Conservation (phyloP, 92 coral and sea anemone genomes). For the Galaxea fascicularis region DNA sequence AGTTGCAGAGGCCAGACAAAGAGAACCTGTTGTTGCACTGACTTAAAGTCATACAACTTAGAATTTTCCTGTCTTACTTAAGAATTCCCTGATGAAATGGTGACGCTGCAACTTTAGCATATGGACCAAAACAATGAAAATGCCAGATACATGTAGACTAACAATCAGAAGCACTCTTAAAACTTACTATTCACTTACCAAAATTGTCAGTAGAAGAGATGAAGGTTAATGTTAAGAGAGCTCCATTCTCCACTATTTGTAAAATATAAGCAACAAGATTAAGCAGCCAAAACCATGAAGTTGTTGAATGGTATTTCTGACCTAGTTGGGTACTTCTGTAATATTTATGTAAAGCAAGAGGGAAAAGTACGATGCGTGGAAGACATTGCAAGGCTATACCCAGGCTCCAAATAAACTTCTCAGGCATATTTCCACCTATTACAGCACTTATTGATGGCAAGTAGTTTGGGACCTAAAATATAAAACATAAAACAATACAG, state of each 20-base stretch:
- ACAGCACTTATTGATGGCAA: constrained; percentile 98
- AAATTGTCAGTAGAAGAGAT: constrained; percentile 89
- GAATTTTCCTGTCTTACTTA: too few relatives aligned
- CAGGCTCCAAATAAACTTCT: constrained; percentile 93
- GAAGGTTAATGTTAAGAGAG: constrained; percentile 82
- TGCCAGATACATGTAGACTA: too few relatives aligned
- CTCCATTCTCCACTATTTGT: constrained; percentile 81
- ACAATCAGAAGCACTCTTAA: too few relatives aligned
- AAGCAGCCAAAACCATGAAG: constrained; percentile 65
- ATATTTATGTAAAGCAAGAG: constrained; percentile 59
- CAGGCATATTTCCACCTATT: constrained; percentile 91
- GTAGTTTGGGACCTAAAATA: constrained; percentile 85
- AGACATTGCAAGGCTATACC: constrained; percentile 90
- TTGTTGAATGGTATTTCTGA: constrained; percentile 12
- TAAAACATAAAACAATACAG: neutral
- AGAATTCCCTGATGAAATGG: too few relatives aligned
- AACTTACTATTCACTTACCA: constrained; percentile 65
- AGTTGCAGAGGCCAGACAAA: too few relatives aligned
- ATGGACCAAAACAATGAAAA: too few relatives aligned
- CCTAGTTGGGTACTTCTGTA: constrained; percentile 66
- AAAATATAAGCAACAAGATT: constrained; percentile 63
- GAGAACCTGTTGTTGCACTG: too few relatives aligned
- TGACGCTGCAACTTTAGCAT: too few relatives aligned
- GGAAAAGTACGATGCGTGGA: constrained; percentile 67
- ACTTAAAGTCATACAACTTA: too few relatives aligned